Percentiles rank a stretch among this genome's conserved stretches.
phyloP scores from a whole-genome alignment of 2,113 vertebrate genomes.

The Procapra przewalskii region DNA sequence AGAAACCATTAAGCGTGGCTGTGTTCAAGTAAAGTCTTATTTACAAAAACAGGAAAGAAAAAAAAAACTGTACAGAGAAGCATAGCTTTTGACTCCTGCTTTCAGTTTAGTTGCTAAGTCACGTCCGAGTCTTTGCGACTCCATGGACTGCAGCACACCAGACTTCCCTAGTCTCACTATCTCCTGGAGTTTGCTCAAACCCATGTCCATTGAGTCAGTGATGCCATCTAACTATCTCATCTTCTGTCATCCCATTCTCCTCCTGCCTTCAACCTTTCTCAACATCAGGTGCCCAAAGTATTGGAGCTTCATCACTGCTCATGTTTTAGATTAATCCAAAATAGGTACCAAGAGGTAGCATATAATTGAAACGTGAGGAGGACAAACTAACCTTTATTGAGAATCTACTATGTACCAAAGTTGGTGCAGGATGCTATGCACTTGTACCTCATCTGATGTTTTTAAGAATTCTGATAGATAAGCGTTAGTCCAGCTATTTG shows the following conservation, averaged over 20 bases:
- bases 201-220: background rate
- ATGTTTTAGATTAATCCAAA: background rate
- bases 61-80: background rate
- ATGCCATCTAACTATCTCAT: background rate
- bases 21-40: background rate
- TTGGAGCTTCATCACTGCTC: background rate
- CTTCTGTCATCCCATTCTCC: background rate
- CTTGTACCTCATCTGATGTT: background rate
- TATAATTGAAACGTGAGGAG: background rate
- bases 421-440: background rate
- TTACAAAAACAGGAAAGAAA: background rate
- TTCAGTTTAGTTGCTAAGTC: background rate
- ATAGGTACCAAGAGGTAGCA: background rate
- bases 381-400: background rate
- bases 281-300: background rate
- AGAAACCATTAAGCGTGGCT: background rate
- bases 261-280: background rate
- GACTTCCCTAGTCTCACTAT: background rate
- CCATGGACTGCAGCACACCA: background rate
- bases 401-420: background rate
- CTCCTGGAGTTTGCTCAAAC: background rate
- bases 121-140: fast-evolving
- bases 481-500: background rate
- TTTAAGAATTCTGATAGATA: background rate
- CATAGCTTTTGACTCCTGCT: background rate